A percentile compares a stretch with the other conserved stretches of the same genome.
Conservation (phyloP, 2,113 vertebrate genomes). For the Heterochromis multidens region DNA sequence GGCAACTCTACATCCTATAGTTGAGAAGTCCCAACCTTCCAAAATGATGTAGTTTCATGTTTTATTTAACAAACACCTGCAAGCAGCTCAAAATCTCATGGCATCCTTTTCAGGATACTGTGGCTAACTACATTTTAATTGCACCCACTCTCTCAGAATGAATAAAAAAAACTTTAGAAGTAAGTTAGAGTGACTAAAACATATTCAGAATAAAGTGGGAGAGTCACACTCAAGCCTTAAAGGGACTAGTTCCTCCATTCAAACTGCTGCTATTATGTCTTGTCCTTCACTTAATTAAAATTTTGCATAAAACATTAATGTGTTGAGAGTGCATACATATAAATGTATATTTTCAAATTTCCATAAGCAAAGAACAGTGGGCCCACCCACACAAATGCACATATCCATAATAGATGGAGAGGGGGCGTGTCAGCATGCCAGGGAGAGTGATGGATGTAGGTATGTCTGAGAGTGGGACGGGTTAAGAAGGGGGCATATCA, state of each 20-base stretch:
- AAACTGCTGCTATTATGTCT: background rate
- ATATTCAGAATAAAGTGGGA: background rate
- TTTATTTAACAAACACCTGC: background rate
- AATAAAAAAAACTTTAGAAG: background rate
- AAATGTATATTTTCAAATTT: constrained; percentile 13
- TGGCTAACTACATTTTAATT: background rate
- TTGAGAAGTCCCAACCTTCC: background rate
- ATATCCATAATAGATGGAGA: constrained; percentile 31
- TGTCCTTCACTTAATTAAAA: background rate
- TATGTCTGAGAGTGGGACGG: constrained; percentile 22
- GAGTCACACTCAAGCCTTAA: background rate
- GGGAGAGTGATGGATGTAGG: constrained; percentile 62
- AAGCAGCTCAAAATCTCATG: background rate
- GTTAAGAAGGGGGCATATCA: background rate
- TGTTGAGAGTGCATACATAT: background rate
- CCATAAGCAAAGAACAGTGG: constrained; percentile 16
- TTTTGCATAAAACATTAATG: constrained; percentile 28
- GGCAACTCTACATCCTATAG: background rate
- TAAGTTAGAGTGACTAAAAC: background rate
- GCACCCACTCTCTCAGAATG: background rate
- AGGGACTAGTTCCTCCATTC: background rate
- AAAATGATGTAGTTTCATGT: background rate
- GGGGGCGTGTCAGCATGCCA: constrained; percentile 54
- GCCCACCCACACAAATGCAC: constrained; percentile 21
- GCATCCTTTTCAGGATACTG: background rate